Evolutionary conservation across 1,140 invertebrate species (phyloP), one percentile per base, ranked within the genome.

Genomic region (Drosophila aff.): DNA sequence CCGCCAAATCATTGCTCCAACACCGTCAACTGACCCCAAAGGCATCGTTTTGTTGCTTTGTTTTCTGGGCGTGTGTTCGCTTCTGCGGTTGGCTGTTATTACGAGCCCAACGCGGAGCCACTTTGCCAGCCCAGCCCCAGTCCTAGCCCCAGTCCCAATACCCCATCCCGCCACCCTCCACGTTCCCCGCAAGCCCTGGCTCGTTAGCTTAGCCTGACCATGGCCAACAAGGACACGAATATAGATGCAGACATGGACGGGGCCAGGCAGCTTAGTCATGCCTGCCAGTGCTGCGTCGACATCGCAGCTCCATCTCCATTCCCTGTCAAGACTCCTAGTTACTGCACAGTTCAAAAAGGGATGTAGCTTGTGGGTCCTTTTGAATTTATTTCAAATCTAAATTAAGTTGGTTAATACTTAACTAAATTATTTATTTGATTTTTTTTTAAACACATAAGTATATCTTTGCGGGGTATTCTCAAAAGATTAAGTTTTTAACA

Each of bases 181-280:
- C 31, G 16, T 9, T 23, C 8, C 11, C 33, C 21, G 18, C 28
- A 4, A 47, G 36, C 46, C 63, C 43, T n/a, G 74, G 63, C 74
- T 77, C 75, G 75, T 77, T 77, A 77, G 74, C 75, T 65, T 69
- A 74, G 23, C 23, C 23, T 23, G 23, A 49, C 75, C 75, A 77
- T 77, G 74, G 74, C 64, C 58, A 66, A 69, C 69, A 62, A 81
- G 63, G 61, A 59, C 62, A 47, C 47, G 33, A 53, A 62, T 46
- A 65, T 58, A 79, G 67, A 65, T 43, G 46, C 40, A 64, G 61
- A 23, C 58, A 72, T 33, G 65, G 62, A 50, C 50, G 49, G 49
- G 46, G 31, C 50, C 60, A 79, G 76, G 59, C 57, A 47, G 82
- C 79, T 86, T 82, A 76, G 79, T 79, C 83, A 87, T 87, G 82